A percentile compares a stretch with the other conserved stretches of the same genome.
phyloP scores from a whole-genome alignment of 2,113 vertebrate genomes.

The Aplodontia rufa region DNA sequence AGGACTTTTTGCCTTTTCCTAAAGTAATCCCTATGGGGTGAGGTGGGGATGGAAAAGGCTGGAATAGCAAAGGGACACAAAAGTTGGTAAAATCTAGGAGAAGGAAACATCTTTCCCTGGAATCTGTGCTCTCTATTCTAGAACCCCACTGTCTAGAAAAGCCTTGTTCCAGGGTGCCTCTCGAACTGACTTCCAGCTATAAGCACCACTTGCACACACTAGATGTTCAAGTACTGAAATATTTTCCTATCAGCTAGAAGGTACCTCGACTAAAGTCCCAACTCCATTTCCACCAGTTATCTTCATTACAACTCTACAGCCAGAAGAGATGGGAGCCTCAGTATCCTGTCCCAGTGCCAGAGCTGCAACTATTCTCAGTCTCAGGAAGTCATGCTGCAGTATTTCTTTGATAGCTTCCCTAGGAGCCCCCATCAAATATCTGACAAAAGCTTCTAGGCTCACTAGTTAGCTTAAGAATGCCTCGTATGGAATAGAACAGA shows the following conservation, averaged over 20 bases:
- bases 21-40: background rate
- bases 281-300: background rate
- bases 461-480: background rate
- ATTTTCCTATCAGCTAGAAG: background rate
- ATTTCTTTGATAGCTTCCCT: background rate
- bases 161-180: background rate
- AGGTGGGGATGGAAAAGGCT: no score
- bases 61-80: background rate
- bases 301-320: background rate
- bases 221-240: background rate
- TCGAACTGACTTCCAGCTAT: background rate
- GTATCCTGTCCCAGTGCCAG: background rate
- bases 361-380: background rate
- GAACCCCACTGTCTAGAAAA: background rate
- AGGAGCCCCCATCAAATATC: background rate
- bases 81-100: background rate
- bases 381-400: background rate
- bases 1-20: background rate
- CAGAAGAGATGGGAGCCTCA: background rate
- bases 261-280: background rate
- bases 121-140: background rate
- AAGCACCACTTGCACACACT: background rate
- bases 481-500: background rate
- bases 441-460: background rate
- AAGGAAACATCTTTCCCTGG: background rate